Conservation (phyloP, 2,797 vertebrate genomes). For the Falco novaeseelandiae region DNA sequence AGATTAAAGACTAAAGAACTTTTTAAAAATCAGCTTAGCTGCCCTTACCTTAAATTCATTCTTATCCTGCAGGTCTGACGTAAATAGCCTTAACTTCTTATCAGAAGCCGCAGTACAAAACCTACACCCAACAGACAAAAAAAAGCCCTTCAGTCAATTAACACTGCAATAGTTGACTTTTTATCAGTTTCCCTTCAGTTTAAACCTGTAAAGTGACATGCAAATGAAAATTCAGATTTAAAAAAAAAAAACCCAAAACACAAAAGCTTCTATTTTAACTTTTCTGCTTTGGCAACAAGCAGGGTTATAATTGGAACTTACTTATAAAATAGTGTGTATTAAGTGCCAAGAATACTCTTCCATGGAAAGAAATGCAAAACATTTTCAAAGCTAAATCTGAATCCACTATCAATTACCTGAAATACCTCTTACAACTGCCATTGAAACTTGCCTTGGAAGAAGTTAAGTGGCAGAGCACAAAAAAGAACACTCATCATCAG, state of each 20-base stretch:
- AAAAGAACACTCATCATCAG: neutral
- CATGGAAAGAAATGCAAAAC: neutral
- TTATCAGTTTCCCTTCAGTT: neutral
- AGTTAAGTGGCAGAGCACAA: neutral
- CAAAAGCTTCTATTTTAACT: neutral
- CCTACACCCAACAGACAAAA: slow-evolving; percentile 63
- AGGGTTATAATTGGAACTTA: neutral
- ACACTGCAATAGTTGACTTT: neutral
- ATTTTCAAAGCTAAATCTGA: neutral
- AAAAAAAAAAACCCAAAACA: neutral
- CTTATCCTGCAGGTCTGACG: slow-evolving; percentile 90
- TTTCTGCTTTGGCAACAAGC: neutral
- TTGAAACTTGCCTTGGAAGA: neutral
- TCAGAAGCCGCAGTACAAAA: slow-evolving; percentile 94
- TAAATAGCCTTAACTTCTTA: slow-evolving; percentile 89
- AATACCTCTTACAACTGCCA: neutral
- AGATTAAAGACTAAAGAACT: neutral
- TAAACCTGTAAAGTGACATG: neutral
- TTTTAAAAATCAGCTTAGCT: neutral
- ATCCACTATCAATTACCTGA: neutral
- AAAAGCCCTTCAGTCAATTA: neutral
- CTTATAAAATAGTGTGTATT: neutral
- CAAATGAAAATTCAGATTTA: neutral
- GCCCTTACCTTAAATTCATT: slow-evolving; percentile 89
- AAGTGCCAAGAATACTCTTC: neutral